Percentiles rank a stretch among this genome's conserved stretches.
Evolutionary conservation across 1,140 invertebrate genomes (phyloP).

Genomic region (Leptinotarsa texana): DNA sequence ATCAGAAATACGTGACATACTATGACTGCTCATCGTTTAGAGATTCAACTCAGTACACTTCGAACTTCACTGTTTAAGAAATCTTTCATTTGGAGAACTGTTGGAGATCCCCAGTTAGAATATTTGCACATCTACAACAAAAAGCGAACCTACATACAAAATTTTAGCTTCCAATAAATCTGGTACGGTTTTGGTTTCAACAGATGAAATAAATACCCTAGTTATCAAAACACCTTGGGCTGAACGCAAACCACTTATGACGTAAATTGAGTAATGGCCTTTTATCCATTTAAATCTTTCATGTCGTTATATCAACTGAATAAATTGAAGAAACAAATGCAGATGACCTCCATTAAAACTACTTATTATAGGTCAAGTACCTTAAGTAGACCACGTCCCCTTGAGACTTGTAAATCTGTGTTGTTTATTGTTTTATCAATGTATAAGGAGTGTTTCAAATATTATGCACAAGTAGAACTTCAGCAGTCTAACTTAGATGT

Average conservation of each 20-base stretch:
- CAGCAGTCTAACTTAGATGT: too few species aligned
- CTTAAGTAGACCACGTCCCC: constrained; percentile 13
- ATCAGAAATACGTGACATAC: too few species aligned
- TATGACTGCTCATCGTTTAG: too few species aligned
- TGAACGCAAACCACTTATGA: constrained; percentile 11
- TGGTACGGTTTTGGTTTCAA: not conserved
- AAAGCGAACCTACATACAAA: too few species aligned
- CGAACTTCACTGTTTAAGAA: too few species aligned
- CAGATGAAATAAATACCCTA: not conserved
- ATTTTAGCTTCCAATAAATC: too few species aligned
- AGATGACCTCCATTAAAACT: constrained; percentile 17
- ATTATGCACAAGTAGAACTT: too few species aligned
- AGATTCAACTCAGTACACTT: too few species aligned
- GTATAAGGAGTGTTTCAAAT: not conserved
- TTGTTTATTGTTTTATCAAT: not conserved
- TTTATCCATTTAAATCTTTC: constrained; percentile 12
- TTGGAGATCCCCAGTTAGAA: too few species aligned
- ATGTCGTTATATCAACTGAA: constrained; percentile 10
- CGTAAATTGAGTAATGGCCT: constrained; percentile 14
- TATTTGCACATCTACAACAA: too few species aligned
- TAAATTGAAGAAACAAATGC: constrained; percentile 21
- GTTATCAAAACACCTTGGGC: constrained; percentile 6
- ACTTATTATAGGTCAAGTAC: constrained; percentile 19
- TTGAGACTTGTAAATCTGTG: not conserved
- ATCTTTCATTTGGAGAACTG: too few species aligned